phyloP scores from a whole-genome alignment of 2,888 invertebrate genomes.

The Ophion obscuratus region DNA sequence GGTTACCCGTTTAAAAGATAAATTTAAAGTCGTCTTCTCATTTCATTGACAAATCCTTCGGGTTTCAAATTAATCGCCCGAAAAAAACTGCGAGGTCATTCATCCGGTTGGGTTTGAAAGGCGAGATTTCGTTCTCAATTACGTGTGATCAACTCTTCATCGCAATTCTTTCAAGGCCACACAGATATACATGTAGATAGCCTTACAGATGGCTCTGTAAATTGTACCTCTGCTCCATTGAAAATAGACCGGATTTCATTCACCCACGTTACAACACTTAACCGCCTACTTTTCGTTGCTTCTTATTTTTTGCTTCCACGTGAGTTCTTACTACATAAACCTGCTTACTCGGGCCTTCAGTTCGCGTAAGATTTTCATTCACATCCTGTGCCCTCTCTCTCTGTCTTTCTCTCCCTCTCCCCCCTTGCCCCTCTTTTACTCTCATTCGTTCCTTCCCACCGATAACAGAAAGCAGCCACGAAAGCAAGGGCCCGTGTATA shows the following conservation, averaged over 20 bases:
- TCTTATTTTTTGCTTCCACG: constrained; percentile 42
- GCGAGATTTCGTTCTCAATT: constrained; percentile 75
- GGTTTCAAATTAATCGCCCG: constrained; percentile 23
- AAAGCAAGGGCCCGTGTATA: neutral
- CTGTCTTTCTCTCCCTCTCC: neutral
- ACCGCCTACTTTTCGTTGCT: constrained; percentile 42
- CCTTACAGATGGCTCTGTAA: constrained; percentile 1
- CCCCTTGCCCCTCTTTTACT: neutral
- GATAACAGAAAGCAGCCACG: constrained; percentile 22
- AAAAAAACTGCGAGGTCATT: constrained; percentile 72
- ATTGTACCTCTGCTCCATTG: constrained; percentile 29
- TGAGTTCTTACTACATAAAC: constrained; percentile 37
- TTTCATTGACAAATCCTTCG: neutral
- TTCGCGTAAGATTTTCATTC: constrained; percentile 59
- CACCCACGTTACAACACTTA: constrained; percentile 53
- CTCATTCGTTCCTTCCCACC: neutral
- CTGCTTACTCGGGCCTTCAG: constrained; percentile 40
- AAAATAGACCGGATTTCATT: constrained; percentile 42
- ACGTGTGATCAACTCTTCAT: constrained; percentile 66
- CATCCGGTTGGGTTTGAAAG: constrained; percentile 69
- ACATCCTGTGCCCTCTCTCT: constrained; percentile 40
- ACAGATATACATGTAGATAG: neutral
- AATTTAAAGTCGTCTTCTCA: neutral
- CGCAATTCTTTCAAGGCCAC: constrained; percentile 22
- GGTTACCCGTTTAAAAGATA: neutral